These are phyloP conservation scores for Stenopsyche tienmushanensis DNA, from an alignment of 1,140 invertebrate species.

Conservation along the genomic window DNA sequence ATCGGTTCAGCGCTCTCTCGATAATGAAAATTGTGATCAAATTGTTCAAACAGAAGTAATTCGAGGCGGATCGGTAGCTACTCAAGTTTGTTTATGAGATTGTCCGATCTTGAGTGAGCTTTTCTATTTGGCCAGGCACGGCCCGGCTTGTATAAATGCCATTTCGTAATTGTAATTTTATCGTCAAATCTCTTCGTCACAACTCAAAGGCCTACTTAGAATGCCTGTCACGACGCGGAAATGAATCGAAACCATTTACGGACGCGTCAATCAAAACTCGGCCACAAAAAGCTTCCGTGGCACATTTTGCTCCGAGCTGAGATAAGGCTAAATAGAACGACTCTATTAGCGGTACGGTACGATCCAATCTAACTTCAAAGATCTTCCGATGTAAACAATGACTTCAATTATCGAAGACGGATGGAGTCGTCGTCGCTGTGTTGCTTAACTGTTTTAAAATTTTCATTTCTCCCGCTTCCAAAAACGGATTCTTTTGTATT, in stretches of 20 bases:
- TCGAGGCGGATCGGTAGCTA: too few relatives aligned
- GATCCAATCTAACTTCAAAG: too few relatives aligned
- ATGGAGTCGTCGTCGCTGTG: background rate
- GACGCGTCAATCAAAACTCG: slow-evolving; percentile 29
- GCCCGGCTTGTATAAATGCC: background rate
- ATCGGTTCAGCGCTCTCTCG: too few relatives aligned
- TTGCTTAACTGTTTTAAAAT: background rate
- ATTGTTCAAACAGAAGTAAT: too few relatives aligned
- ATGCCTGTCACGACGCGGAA: slow-evolving; percentile 16
- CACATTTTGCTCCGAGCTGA: background rate
- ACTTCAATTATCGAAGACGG: too few relatives aligned
- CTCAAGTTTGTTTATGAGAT: too few relatives aligned
- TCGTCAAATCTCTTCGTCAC: background rate
- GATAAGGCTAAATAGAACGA: background rate
- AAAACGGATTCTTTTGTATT: too few relatives aligned
- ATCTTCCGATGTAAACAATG: too few relatives aligned
- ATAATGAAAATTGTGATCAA: too few relatives aligned
- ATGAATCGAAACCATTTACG: slow-evolving; percentile 27
- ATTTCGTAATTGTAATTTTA: background rate
- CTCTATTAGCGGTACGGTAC: background rate
- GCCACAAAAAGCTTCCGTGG: slow-evolving; percentile 20
- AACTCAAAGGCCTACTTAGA: background rate
- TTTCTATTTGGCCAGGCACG: too few relatives aligned
- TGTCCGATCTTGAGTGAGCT: too few relatives aligned
- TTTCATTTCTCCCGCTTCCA: too few relatives aligned